These are phyloP conservation scores for Echinarachnius parma DNA, from an alignment of 53 echinoderm and acorn worm genomes.

Conservation along the genomic window DNA sequence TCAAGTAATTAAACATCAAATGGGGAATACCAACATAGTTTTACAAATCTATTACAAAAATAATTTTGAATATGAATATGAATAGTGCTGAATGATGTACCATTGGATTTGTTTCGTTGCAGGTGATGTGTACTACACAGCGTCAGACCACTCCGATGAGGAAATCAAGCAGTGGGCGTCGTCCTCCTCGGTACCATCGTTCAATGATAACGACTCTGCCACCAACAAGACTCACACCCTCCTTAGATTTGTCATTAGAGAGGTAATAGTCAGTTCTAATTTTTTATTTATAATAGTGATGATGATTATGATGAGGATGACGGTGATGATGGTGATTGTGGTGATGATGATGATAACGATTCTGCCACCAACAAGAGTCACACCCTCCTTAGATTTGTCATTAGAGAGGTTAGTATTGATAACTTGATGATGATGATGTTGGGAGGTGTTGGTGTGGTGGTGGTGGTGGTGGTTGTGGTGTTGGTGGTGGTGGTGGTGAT, in stretches of 20 bases:
- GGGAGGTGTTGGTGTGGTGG: too few relatives aligned
- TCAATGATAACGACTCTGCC: constrained; percentile 86
- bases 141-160: constrained; percentile 97
- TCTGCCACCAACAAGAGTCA: constrained; percentile 69
- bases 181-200: constrained; percentile 65
- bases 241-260: constrained; percentile 87
- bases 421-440: not conserved
- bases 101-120: constrained; percentile 14
- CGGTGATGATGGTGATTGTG: too few relatives aligned
- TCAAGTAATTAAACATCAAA: too few relatives aligned
- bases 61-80: too few relatives aligned
- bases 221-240: constrained; percentile 80
- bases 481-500: not conserved
- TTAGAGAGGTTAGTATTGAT: constrained; percentile 7
- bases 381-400: constrained; percentile 74
- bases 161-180: constrained; percentile 79
- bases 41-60: too few relatives aligned
- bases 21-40: too few relatives aligned
- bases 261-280: constrained; percentile 47
- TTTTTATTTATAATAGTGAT: too few relatives aligned
- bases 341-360: constrained; percentile 89
- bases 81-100: too few relatives aligned
- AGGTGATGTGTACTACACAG: constrained; percentile 89
- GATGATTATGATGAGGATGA: too few relatives aligned
- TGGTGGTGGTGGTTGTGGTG: not conserved